Conservation (phyloP, 2,888 invertebrate species). For the Gastracanthus pulcherrimus region DNA sequence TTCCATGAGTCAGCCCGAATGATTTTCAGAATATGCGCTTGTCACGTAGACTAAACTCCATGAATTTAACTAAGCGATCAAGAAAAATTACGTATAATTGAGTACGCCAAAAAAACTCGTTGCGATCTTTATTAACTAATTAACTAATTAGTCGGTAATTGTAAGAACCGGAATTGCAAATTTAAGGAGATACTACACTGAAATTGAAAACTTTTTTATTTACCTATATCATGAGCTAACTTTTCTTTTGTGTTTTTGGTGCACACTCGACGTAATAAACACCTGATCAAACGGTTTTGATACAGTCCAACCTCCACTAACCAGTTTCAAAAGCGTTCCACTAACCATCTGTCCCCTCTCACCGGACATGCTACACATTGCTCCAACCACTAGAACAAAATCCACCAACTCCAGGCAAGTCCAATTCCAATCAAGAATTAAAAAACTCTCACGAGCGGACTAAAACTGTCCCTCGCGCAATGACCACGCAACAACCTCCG, state of each 20-base stretch:
- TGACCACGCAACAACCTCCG: neutral
- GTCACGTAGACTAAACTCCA: neutral
- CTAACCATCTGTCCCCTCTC: too few species aligned
- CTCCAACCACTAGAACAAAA: too few species aligned
- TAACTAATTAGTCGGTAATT: slow-evolving; percentile 8
- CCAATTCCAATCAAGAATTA: neutral
- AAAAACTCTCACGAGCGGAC: neutral
- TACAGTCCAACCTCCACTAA: too few species aligned
- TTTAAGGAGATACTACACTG: too few species aligned
- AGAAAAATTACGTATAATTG: neutral
- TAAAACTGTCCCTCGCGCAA: neutral
- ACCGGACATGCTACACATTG: too few species aligned
- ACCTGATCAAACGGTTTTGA: too few species aligned
- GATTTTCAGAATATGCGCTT: neutral
- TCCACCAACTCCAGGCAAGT: neutral
- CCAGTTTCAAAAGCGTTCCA: too few species aligned
- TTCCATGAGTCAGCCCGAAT: neutral
- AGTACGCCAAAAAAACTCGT: neutral
- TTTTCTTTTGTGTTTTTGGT: too few species aligned
- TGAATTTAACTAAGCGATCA: neutral
- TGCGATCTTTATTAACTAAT: neutral
- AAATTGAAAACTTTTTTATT: too few species aligned
- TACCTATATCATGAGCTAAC: too few species aligned
- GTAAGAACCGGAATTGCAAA: neutral
- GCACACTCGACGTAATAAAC: too few species aligned